A percentile compares a stretch with the other conserved stretches of the same genome.
phyloP scores from a whole-genome alignment of 2,113 vertebrate genomes.

The Gulo gulo region DNA sequence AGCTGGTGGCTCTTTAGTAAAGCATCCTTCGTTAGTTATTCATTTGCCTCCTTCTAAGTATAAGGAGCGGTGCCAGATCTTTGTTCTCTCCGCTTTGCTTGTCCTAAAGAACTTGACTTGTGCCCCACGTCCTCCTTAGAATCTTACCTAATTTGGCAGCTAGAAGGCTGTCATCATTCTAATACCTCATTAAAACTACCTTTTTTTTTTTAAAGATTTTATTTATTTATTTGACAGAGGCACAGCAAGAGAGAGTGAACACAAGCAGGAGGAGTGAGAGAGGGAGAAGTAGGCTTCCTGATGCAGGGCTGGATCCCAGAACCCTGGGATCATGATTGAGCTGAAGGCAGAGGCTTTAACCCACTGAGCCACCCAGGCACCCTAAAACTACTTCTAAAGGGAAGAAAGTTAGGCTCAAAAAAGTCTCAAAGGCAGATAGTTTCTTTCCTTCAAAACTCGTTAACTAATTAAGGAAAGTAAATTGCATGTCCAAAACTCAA shows the following conservation, averaged over 20 bases:
- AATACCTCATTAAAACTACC: neutral
- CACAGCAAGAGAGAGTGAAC: too few species aligned
- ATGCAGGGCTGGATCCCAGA: too few species aligned
- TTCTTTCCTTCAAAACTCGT: neutral
- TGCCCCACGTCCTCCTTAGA: neutral
- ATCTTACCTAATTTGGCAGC: neutral
- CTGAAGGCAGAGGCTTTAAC: too few species aligned
- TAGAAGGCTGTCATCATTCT: neutral
- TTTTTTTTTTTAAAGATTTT: too few species aligned
- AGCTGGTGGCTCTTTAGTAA: neutral
- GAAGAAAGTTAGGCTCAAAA: neutral
- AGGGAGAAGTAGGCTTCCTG: too few species aligned
- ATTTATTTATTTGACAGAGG: too few species aligned
- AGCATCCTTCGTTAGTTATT: conserved; percentile 26
- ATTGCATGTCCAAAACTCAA: conserved; percentile 23
- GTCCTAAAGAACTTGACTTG: neutral
- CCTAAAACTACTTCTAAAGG: neutral
- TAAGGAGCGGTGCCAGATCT: neutral
- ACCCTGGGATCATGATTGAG: too few species aligned
- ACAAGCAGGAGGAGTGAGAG: too few species aligned
- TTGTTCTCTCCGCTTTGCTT: neutral
- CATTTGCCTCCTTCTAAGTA: neutral
- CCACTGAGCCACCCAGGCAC: too few species aligned
- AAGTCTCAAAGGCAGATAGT: neutral
- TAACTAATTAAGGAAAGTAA: neutral